Evolutionary conservation across 37 sponge, comb jelly and placozoan genomes (phyloP), one percentile per base, ranked within the genome.

Genomic region (Bolinopsis microptera): DNA sequence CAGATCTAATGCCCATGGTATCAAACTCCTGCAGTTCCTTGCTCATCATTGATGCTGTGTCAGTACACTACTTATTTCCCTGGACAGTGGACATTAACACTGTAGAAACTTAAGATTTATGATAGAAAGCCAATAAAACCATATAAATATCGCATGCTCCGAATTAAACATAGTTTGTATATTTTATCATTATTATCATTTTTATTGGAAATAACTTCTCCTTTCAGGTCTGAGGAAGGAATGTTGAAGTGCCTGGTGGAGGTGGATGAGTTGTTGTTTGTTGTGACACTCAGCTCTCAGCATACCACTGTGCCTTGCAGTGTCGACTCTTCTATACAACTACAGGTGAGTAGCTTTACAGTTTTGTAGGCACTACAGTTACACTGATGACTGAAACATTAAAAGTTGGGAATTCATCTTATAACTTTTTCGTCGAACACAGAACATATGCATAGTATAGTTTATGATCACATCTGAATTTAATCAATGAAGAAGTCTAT

Each of bases 31-130:
- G 90, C 36, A 35, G 21, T 36, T 35, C 26, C 26, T 8, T 82
- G 8, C 24, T 16, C 41, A 34, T 86, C n/a, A 39, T 86, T 22
- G 90, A 86, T 25, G 90, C 90, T n/a, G 90, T 86, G 90, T 86
- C 1, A 86, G 90, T 86, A 80, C 37, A 33, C 9, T 21, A 80
- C n/a, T n/a, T n/a, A n/a, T n/a, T n/a, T n/a, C n/a, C n/a, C n/a
- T n/a, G n/a, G n/a, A n/a, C n/a, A n/a, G n/a, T n/a, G n/a, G n/a
- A n/a, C n/a, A n/a, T n/a, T n/a, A n/a, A n/a, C n/a, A n/a, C n/a
- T n/a, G n/a, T n/a, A n/a, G n/a, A n/a, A n/a, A n/a, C n/a, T n/a
- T n/a, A n/a, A n/a, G n/a, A n/a, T n/a, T n/a, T n/a, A n/a, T n/a
- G n/a, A n/a, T n/a, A n/a, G n/a, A n/a, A n/a, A n/a, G n/a, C n/a